Conservation (phyloP, 2,113 vertebrate species). For the Dromiciops gliroides region DNA sequence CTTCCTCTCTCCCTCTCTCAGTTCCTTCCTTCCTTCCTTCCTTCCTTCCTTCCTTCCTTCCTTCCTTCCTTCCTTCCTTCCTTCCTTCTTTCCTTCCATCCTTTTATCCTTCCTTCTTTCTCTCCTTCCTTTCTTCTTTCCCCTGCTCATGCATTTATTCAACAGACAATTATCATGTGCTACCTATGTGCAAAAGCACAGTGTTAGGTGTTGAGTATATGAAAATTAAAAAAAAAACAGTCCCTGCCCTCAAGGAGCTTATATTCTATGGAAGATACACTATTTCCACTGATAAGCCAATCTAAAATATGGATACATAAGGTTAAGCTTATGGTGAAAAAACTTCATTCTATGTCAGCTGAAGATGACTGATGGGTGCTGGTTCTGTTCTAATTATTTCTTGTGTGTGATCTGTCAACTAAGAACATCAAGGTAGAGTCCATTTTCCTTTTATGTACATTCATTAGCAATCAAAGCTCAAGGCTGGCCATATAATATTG, state of each 20-base stretch:
- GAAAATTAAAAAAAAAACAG: not conserved
- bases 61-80: too few relatives aligned
- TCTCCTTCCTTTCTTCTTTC: not conserved
- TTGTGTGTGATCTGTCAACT: not conserved
- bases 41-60: not conserved
- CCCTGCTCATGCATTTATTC: not conserved
- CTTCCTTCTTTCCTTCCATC: fast-evolving
- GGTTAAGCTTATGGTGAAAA: not conserved
- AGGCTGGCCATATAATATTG: not conserved
- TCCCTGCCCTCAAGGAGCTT: not conserved
- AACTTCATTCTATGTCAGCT: not conserved
- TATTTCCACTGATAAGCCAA: not conserved
- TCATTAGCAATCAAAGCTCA: not conserved
- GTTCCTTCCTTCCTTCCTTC: too few relatives aligned
- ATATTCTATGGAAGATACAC: not conserved
- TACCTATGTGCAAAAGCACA: too few relatives aligned
- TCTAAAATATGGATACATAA: not conserved
- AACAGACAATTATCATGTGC: not conserved
- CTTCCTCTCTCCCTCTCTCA: not conserved
- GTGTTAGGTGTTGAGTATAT: not conserved
- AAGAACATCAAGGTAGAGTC: not conserved
- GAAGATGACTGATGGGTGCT: not conserved
- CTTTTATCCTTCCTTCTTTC: fast-evolving
- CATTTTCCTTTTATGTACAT: not conserved
- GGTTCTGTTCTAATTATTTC: not conserved